phyloP scores from a whole-genome alignment of 2,113 vertebrate genomes.

The Ptyas mucosa region DNA sequence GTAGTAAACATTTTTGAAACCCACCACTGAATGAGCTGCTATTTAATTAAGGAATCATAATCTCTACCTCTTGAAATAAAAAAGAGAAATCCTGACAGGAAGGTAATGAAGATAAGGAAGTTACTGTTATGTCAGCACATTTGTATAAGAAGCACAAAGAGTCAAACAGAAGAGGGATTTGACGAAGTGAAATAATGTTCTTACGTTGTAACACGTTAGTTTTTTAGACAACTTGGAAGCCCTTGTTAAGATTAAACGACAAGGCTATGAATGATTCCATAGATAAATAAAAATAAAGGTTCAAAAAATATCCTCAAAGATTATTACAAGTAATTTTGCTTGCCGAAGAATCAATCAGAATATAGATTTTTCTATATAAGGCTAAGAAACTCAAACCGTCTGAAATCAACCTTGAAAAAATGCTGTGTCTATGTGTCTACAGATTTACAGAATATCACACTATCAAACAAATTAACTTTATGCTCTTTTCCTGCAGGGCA shows the following conservation, averaged over 20 bases:
- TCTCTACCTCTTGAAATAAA: not conserved
- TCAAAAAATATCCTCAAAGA: not conserved
- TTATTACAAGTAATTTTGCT: not conserved
- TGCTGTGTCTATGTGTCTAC: not conserved
- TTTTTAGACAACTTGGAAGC: not conserved
- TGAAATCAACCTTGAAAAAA: constrained; percentile 6
- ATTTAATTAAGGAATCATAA: not conserved
- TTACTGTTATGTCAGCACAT: not conserved
- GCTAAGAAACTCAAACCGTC: not conserved
- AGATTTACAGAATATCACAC: not conserved
- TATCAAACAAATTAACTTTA: not conserved
- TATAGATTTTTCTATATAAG: not conserved
- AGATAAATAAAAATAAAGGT: not conserved
- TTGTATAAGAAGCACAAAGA: not conserved
- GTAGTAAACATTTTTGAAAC: too few relatives aligned
- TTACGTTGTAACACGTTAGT: not conserved
- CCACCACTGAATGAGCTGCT: not conserved
- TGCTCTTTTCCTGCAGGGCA: not conserved
- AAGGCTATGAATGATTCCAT: not conserved
- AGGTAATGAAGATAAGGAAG: not conserved
- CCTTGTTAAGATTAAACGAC: not conserved
- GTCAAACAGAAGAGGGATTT: not conserved
- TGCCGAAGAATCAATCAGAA: not conserved
- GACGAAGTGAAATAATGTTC: not conserved
- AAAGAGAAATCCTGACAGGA: not conserved